phyloP scores from a whole-genome alignment of 2,888 invertebrate species.

The Diarsia dahlii region DNA sequence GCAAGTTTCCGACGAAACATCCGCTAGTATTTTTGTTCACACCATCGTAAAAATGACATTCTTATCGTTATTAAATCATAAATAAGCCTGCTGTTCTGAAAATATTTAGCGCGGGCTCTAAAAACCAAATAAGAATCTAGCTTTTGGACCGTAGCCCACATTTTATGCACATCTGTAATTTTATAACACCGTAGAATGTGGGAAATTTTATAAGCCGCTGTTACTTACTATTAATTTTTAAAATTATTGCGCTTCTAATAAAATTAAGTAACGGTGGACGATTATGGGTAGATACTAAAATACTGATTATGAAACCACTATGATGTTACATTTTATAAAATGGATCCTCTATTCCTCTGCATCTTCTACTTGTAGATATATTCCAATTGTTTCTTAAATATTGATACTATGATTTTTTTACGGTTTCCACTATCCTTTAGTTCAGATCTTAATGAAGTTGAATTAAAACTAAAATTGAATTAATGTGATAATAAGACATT shows the following conservation, averaged over 20 bases:
- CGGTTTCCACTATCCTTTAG: neutral
- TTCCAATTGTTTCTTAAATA: neutral
- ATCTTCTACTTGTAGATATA: neutral
- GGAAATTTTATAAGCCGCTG: slow-evolving; percentile 28
- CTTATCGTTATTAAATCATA: slow-evolving; percentile 37
- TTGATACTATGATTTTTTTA: neutral
- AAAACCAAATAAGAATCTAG: slow-evolving; percentile 54
- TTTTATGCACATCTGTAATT: slow-evolving; percentile 44
- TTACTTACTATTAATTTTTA: slow-evolving; percentile 5
- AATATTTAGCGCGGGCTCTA: slow-evolving; percentile 46
- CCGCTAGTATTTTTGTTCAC: slow-evolving; percentile 19
- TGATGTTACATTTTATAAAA: neutral
- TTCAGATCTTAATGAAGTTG: neutral
- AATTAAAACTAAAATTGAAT: neutral
- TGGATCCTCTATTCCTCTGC: neutral
- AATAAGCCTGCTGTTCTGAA: slow-evolving; percentile 34
- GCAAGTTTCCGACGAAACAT: slow-evolving; percentile 13
- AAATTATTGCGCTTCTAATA: slow-evolving; percentile 13
- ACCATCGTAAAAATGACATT: slow-evolving; percentile 38
- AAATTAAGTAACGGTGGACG: neutral
- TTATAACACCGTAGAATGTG: slow-evolving; percentile 32
- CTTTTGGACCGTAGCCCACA: slow-evolving; percentile 46
- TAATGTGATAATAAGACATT: neutral
- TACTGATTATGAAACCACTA: neutral
- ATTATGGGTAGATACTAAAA: neutral